Conservation (phyloP, 2,113 vertebrate genomes). For the Leucopsar rothschildi region DNA sequence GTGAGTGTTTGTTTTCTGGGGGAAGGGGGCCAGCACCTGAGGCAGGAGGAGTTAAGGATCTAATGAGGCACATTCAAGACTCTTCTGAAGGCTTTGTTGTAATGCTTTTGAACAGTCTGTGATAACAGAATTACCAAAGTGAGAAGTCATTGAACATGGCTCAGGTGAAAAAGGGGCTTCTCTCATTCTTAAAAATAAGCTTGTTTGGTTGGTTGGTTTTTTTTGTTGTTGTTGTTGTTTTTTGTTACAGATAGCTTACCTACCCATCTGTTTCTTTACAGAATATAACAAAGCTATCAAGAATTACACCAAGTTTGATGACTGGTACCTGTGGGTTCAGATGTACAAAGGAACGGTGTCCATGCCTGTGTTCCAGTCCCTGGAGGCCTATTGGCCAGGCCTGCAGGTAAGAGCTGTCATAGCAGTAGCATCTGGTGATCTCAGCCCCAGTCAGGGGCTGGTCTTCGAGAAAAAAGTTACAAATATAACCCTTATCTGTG, state of each 20-base stretch:
- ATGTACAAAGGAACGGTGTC: slow-evolving; percentile 98
- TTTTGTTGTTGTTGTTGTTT: too few species aligned
- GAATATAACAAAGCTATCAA: slow-evolving; percentile 91
- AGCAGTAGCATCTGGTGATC: background rate
- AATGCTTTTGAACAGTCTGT: background rate
- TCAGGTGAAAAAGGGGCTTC: background rate
- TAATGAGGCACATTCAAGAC: background rate
- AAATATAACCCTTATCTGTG: background rate
- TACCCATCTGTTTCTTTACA: slow-evolving; percentile 55
- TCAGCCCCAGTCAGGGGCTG: background rate
- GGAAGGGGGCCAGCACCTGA: background rate
- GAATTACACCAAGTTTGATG: slow-evolving; percentile 97
- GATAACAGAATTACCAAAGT: background rate
- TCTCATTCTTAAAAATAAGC: background rate
- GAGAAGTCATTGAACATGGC: background rate
- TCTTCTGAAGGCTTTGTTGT: background rate
- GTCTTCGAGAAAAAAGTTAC: background rate
- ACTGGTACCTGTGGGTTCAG: slow-evolving; percentile 99
- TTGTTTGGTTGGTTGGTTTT: background rate
- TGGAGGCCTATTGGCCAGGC: slow-evolving; percentile 98
- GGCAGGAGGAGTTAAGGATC: background rate
- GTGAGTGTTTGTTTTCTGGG: slow-evolving; percentile 65
- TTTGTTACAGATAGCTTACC: background rate
- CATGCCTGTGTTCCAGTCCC: slow-evolving; percentile 97
- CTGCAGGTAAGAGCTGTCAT: slow-evolving; percentile 81